Evolutionary conservation across 2,113 vertebrate species (phyloP).

Genomic region (Uria aalge): DNA sequence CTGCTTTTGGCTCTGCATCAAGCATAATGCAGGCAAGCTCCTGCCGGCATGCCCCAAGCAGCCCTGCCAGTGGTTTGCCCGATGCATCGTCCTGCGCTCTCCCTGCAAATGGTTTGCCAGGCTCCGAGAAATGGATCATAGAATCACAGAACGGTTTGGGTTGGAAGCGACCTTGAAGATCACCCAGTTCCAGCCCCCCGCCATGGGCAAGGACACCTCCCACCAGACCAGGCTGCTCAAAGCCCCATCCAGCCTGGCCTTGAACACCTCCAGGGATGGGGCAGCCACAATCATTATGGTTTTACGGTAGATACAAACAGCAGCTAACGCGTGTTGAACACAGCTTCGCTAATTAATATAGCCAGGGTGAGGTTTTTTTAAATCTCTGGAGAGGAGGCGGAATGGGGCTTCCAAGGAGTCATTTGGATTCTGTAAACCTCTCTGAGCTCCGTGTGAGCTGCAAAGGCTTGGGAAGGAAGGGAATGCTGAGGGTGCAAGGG

Average conservation of each 20-base stretch:
- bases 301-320: not conserved
- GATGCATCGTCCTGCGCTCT: fast-evolving
- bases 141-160: not conserved
- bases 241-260: not conserved
- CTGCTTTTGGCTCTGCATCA: not conserved
- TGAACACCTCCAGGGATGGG: not conserved
- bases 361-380: not conserved
- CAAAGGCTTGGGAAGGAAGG: not conserved
- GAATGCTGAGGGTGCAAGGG: not conserved
- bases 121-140: not conserved
- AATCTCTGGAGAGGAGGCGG: fast-evolving
- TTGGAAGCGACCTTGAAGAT: not conserved
- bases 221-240: not conserved
- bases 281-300: not conserved
- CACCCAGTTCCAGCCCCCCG: not conserved
- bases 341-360: not conserved
- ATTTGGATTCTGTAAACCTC: not conserved
- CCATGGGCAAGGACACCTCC: not conserved
- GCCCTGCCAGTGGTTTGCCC: not conserved
- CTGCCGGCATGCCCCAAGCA: fast-evolving
- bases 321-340: not conserved
- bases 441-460: not conserved
- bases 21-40: not conserved
- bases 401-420: not conserved
- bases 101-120: not conserved